phyloP scores from a whole-genome alignment of 1,140 invertebrate species.

The Conopomorpha cramerella region DNA sequence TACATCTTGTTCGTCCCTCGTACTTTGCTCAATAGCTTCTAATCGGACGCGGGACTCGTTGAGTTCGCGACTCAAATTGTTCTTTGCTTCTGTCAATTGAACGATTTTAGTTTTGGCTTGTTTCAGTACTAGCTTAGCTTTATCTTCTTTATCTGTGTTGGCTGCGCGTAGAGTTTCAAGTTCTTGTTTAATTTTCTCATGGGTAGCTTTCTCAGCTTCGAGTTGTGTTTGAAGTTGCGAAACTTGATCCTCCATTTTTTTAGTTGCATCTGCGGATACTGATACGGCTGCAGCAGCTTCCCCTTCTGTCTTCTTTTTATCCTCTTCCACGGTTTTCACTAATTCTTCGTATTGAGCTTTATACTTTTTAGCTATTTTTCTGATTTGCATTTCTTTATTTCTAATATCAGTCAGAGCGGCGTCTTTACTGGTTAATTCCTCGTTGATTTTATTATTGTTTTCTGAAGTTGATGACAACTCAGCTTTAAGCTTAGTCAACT shows the following conservation, averaged over 20 bases:
- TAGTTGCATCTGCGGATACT: conserved; percentile 34
- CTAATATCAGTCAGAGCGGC: conserved; percentile 72
- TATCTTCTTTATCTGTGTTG: conserved; percentile 71
- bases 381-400: conserved; percentile 81
- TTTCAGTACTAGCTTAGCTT: conserved; percentile 74
- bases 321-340: conserved; percentile 67
- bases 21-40: conserved; percentile 51
- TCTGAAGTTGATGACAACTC: conserved; percentile 64
- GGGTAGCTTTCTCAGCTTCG: conserved; percentile 62
- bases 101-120: conserved; percentile 73
- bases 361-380: conserved; percentile 91
- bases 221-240: conserved; percentile 68
- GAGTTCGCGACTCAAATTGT: conserved; percentile 63
- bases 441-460: conserved; percentile 66
- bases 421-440: conserved; percentile 73
- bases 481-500: conserved; percentile 60
- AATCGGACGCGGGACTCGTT: conserved; percentile 65
- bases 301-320: conserved; percentile 61
- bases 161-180: conserved; percentile 69
- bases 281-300: conserved; percentile 40
- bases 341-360: conserved; percentile 84
- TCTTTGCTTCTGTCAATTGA: conserved; percentile 70
- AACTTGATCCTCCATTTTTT: conserved; percentile 58
- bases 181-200: conserved; percentile 71
- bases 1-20: conserved; percentile 64